These are phyloP conservation scores for Megaptera novaeangliae DNA, from an alignment of 2,113 vertebrate species.

Conservation along the genomic window DNA sequence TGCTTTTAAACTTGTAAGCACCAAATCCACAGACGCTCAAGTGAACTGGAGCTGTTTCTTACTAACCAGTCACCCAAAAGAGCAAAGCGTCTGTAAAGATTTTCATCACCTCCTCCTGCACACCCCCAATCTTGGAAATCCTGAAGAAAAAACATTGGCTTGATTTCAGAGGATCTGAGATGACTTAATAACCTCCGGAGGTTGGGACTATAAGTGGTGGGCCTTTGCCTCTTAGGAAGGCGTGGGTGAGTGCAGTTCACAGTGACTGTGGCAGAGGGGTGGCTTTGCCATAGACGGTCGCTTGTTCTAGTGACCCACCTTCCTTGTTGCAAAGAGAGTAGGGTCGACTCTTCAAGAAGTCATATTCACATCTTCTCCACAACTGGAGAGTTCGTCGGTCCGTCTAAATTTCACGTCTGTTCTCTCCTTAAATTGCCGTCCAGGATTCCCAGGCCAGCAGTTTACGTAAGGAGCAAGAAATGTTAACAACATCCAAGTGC, in stretches of 20 bases:
- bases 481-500: not conserved
- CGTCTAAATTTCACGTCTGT: not conserved
- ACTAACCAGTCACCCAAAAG: not conserved
- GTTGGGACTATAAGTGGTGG: not conserved
- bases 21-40: not conserved
- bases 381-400: not conserved
- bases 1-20: not conserved
- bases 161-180: not conserved
- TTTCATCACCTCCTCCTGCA: no score
- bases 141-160: not conserved
- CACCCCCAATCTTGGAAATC: not conserved
- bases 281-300: not conserved
- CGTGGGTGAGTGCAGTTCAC: rapidly evolving
- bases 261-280: not conserved
- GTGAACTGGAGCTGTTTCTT: not conserved
- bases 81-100: not conserved
- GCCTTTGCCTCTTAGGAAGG: not conserved
- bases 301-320: not conserved
- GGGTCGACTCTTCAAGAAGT: not conserved
- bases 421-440: not conserved
- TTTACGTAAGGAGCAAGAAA: not conserved
- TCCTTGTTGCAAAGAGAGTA: not conserved
- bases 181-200: not conserved
- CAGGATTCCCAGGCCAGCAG: not conserved
- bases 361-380: not conserved